Percentiles rank a stretch among this genome's conserved stretches.
Conservation (phyloP, 2,797 vertebrate genomes). For the Stomatorhinus walkeri region DNA sequence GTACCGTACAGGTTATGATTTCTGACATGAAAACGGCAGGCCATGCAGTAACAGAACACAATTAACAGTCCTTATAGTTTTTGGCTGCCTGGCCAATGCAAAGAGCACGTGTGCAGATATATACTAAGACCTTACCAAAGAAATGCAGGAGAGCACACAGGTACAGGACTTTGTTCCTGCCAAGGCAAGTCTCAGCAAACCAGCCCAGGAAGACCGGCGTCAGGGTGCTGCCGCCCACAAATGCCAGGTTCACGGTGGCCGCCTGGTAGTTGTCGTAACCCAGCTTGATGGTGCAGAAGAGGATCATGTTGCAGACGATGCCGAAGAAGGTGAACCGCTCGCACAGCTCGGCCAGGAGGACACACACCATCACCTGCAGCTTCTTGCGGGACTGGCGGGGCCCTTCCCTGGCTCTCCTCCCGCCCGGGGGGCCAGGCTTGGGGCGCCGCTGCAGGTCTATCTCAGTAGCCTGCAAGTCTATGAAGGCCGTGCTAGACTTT, state of each 20-base stretch:
- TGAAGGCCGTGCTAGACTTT: constrained; percentile 47
- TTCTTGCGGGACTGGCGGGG: constrained; percentile 53
- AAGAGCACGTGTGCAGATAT: background rate
- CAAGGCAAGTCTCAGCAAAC: constrained; percentile 69
- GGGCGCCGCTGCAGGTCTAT: constrained; percentile 17
- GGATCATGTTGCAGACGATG: constrained; percentile 85
- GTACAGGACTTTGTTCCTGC: constrained; percentile 70
- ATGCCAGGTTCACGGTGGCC: constrained; percentile 75
- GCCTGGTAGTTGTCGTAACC: constrained; percentile 76
- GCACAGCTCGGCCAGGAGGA: constrained; percentile 80
- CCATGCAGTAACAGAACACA: background rate
- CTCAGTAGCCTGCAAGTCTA: constrained; percentile 31
- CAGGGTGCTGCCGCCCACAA: constrained; percentile 72
- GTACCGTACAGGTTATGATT: background rate
- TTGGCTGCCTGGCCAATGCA: too few species aligned
- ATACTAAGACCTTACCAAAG: constrained; percentile 65
- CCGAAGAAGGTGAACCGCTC: constrained; percentile 86
- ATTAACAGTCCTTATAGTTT: background rate
- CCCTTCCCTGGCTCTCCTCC: constrained; percentile 20
- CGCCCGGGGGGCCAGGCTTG: constrained; percentile 19
- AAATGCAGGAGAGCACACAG: constrained; percentile 79
- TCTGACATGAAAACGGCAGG: background rate
- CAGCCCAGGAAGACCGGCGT: constrained; percentile 69
- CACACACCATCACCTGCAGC: constrained; percentile 68
- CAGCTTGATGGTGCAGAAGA: constrained; percentile 80